phyloP scores from a whole-genome alignment of 1,140 invertebrate species.

The Achatina immaculata region DNA sequence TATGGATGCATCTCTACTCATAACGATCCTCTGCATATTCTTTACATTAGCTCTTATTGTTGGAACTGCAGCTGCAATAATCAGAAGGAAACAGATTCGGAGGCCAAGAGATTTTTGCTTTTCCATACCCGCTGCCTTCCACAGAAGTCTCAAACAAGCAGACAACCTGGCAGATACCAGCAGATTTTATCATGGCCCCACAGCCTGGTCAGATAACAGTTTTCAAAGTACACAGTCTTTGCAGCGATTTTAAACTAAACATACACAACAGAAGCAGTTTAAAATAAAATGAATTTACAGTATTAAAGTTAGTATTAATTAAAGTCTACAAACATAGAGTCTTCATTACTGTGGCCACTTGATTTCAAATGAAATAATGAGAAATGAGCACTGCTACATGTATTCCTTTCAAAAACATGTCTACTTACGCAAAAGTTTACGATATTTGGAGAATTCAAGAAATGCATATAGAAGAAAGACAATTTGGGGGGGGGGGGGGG shows the following conservation, averaged over 20 bases:
- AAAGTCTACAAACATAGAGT: too few relatives aligned
- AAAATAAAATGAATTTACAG: too few relatives aligned
- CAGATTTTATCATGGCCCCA: neutral
- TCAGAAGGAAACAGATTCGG: neutral
- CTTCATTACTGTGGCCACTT: too few relatives aligned
- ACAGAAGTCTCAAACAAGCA: neutral
- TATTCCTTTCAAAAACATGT: too few relatives aligned
- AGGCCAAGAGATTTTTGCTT: slow-evolving; percentile 22
- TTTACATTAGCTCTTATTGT: neutral
- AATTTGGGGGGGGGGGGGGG: too few relatives aligned
- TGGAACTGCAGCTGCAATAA: neutral
- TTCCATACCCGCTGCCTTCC: neutral
- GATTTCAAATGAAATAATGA: too few relatives aligned
- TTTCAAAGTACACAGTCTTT: neutral
- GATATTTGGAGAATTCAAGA: too few relatives aligned
- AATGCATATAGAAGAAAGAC: too few relatives aligned
- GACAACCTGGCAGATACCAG: neutral
- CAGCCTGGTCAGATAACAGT: neutral
- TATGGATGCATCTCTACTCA: neutral
- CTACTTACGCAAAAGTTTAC: too few relatives aligned
- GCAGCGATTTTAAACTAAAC: neutral
- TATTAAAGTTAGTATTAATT: too few relatives aligned
- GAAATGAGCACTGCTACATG: too few relatives aligned
- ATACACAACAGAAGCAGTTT: neutral
- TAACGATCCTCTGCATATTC: neutral